Base-by-base conservation (phyloP, 1,140 invertebrate genomes). In the Saxidomus purpurata region DNA sequence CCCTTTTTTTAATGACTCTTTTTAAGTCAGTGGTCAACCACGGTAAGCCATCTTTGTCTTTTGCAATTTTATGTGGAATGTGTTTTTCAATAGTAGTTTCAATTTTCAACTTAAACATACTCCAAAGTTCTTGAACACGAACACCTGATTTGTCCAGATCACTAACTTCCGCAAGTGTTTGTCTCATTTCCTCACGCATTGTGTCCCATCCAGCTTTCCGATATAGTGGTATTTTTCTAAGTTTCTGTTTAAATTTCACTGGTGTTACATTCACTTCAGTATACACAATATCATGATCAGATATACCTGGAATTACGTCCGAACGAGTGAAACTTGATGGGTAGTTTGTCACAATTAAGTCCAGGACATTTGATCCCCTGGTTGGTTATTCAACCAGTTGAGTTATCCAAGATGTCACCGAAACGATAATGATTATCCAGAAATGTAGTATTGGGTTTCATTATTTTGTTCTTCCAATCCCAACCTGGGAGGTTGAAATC, bases 351-450 rank as follows among this genome's bases (percentile, higher is more conserved):
- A 74, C 67, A 43, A 83, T 61, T 25, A 83, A 43, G 34, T 83
- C 80, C 15, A 83, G 55, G 19, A 34, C 63, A 34, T 67, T 83
- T 17, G 28, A 8, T n/a, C 8, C 40, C 40, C 22, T 43, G 83
- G 87, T 82, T 82, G 87, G 79, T 61, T 89, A 63, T 38, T 89
- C 69, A 6, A 89, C 80, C 34, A 89, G n/a, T 47, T 83, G 87
- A 4, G 38, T 47, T 55, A 55, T 81, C 40, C 19, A 88, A 22
- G 22, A 80, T 80, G 59, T 81, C 67, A 43, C 28, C 19, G 43
- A 89, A 83, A 15, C 74, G 25, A 59, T 76, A 43, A 67, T 89
- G 87, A 1, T 38, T 71, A 1, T 55, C 17, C 6, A 52, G 28
- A 67, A n/a, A 43, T 4, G 25, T 19, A 25, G 79, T 61, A 3